Base-by-base conservation (phyloP, 2,113 vertebrate genomes). In the Periophthalmus modestus region DNA sequence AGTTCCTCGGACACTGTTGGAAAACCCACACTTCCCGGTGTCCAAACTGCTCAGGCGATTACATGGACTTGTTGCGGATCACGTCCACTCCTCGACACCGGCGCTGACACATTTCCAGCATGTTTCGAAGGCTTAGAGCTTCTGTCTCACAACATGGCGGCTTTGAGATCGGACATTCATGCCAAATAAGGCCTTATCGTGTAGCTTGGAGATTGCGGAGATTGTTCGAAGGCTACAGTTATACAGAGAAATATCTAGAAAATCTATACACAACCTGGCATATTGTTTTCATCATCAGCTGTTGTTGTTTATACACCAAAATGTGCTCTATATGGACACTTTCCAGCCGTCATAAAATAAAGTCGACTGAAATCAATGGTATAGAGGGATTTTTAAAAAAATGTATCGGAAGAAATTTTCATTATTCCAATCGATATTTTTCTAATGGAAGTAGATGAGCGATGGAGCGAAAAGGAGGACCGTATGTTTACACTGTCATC, bases 141-240 rank as follows among this genome's bases (percentile, higher is more conserved):
- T 54, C 80, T 74, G 48, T 70, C 43, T 72, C 21, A 21, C 62
- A 71, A 58, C 68, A 76, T 66, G 67, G 71, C 54, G 57, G 59
- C 36, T 74, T 55, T 24, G 47, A 11, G 16, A 50, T 34, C 7
- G 21, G 43, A 57, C 69, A 59, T 50, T 70, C 2, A 6, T 69
- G 79, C 86, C 84, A 86, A 79, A 81, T 57, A 7, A 80, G 71
- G 55, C 72, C 83, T 80, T 70, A 23, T 28, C 34, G 80, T 7
- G n/a, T 66, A 19, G 4, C 65, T 73, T 47, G 54, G 23, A 69
- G 75, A 77, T 78, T 16, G 55, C 16, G 18, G 33, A 14, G 68
- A 81, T 81, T 72, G 72, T 43, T 72, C 68, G 59, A 68, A 70
- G 21, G 19, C 1, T 52, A 59, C 34, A 65, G 62, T 50, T 65